Evolutionary conservation across 2,888 invertebrate species (phyloP).

Genomic region (Tetranychus piercei): DNA sequence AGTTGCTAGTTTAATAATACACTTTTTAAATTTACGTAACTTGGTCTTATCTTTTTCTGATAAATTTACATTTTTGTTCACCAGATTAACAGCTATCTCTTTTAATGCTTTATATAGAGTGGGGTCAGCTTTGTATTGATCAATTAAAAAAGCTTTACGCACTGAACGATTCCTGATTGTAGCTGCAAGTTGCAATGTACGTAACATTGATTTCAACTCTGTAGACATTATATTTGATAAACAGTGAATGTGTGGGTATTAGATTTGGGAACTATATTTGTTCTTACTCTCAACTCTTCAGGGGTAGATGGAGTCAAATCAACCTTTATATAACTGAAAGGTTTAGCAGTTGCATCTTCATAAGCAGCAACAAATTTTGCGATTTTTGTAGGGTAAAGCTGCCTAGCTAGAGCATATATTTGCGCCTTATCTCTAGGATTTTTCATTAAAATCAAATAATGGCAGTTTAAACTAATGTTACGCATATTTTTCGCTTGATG

Average conservation of each 20-base stretch:
- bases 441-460: conserved; percentile 6
- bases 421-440: conserved; percentile 2
- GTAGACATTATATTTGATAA: conserved; percentile 4
- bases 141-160: neutral
- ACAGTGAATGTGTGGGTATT: conserved; percentile 7
- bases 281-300: conserved; percentile 2
- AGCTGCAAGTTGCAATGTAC: neutral
- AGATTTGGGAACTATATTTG: neutral
- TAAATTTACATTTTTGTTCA: conserved; percentile 10
- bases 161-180: neutral
- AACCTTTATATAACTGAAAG: conserved; percentile 17
- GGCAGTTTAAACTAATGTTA: conserved; percentile 14
- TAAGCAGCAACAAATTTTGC: conserved; percentile 13
- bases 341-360: conserved; percentile 16
- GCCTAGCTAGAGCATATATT: neutral
- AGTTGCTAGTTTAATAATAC: neutral
- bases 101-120: conserved; percentile 8
- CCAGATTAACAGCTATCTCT: conserved; percentile 12
- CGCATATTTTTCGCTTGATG: conserved; percentile 17
- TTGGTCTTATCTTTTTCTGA: neutral
- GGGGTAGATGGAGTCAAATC: conserved; percentile 7
- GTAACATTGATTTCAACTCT: neutral
- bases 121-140: neutral
- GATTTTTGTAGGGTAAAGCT: conserved; percentile 13
- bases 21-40: neutral